These are phyloP conservation scores for Poeciliopsis presidionis DNA, from an alignment of 2,797 vertebrate genomes.

Conservation along the genomic window DNA sequence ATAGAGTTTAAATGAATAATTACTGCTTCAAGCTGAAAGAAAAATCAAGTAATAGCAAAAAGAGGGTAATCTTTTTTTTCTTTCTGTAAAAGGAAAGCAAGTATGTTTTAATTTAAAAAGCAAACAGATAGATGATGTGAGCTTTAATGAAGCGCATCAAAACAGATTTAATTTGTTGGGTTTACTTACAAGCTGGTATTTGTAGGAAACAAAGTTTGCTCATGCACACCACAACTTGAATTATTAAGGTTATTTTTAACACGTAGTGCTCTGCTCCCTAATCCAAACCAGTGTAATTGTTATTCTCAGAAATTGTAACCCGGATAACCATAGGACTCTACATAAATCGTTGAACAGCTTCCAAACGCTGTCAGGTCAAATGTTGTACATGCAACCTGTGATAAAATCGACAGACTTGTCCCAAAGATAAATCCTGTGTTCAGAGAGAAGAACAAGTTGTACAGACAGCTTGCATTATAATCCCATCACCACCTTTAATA, in stretches of 20 bases:
- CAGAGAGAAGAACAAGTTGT: constrained; percentile 24
- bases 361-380: not conserved
- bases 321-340: not conserved
- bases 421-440: not conserved
- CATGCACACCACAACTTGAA: not conserved
- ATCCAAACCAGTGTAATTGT: not conserved
- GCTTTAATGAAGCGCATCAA: not conserved
- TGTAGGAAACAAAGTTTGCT: too few species aligned
- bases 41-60: not conserved
- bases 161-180: not conserved
- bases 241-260: not conserved
- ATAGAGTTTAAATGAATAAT: not conserved
- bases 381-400: constrained; percentile 3
- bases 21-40: not conserved
- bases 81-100: not conserved
- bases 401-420: constrained; percentile 13
- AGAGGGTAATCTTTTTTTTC: not conserved
- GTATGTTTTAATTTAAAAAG: not conserved
- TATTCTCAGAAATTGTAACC: not conserved
- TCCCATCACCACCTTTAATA: not conserved
- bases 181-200: not conserved
- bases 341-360: not conserved
- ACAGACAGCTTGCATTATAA: constrained; percentile 26
- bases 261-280: not conserved
- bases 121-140: not conserved